These are phyloP conservation scores for Eupithecia abbreviata DNA, from an alignment of 2,888 invertebrate genomes.

Conservation along the genomic window DNA sequence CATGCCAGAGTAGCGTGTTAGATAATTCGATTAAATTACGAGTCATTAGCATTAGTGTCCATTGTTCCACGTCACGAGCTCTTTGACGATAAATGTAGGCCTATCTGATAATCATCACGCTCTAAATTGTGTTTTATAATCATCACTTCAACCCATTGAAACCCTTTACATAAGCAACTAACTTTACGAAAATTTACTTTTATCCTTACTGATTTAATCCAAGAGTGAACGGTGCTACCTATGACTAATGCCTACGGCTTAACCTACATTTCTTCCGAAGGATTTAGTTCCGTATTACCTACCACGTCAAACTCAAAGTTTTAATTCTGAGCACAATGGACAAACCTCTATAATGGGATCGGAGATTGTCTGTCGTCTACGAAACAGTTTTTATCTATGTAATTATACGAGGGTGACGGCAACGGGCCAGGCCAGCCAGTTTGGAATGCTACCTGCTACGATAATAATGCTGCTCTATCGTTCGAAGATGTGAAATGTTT, in stretches of 20 bases:
- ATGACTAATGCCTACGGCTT: background rate
- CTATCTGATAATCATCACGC: background rate
- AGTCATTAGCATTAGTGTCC: conserved; percentile 57
- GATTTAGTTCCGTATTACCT: conserved; percentile 10
- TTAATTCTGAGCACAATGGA: conserved; percentile 49
- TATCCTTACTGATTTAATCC: background rate
- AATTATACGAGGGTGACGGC: conserved; percentile 50
- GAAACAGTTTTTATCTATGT: conserved; percentile 61
- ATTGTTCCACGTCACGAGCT: conserved; percentile 51
- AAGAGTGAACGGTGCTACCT: background rate
- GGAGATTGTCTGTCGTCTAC: conserved; percentile 58
- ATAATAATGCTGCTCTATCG: conserved; percentile 46
- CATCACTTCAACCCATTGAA: background rate
- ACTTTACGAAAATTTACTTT: background rate
- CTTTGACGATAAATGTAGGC: background rate
- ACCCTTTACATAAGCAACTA: background rate
- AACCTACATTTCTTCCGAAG: background rate
- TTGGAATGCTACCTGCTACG: conserved; percentile 67
- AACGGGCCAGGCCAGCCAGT: conserved; percentile 44
- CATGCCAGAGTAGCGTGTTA: conserved; percentile 51
- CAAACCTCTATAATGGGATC: conserved; percentile 46
- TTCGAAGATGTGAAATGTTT: conserved; percentile 14
- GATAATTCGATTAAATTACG: conserved; percentile 65
- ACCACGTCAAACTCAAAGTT: conserved; percentile 29
- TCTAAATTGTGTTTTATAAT: background rate